phyloP scores from a whole-genome alignment of 2,113 vertebrate species.

The Crotalus helleri region DNA sequence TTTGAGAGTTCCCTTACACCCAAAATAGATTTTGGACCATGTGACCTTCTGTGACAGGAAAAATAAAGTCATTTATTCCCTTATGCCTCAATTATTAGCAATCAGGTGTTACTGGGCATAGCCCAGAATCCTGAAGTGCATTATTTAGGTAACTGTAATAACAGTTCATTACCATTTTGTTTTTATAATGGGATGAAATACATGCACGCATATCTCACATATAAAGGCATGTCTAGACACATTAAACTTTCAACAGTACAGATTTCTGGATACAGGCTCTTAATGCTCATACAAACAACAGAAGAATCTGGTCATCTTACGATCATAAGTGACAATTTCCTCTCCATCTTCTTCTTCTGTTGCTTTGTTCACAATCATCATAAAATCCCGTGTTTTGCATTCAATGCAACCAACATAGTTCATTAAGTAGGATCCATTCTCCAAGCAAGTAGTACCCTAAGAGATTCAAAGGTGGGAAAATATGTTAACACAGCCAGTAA shows the following conservation, averaged over 20 bases:
- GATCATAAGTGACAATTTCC: slow-evolving; percentile 91
- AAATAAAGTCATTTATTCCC: not conserved
- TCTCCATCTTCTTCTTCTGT: slow-evolving; percentile 85
- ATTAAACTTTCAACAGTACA: not conserved
- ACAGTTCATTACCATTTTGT: not conserved
- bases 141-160: not conserved
- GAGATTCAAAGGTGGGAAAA: slow-evolving; percentile 32
- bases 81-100: not conserved
- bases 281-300: not conserved
- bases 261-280: not conserved
- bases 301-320: slow-evolving; percentile 66
- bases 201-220: not conserved
- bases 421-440: slow-evolving; percentile 88
- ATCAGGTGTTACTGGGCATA: not conserved
- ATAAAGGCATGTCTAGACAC: not conserved
- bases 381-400: slow-evolving; percentile 86
- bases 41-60: not conserved
- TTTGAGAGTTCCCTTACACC: not conserved
- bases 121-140: not conserved
- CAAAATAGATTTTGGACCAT: not conserved
- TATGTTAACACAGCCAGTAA: not conserved
- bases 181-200: not conserved
- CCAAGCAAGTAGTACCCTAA: slow-evolving; percentile 88
- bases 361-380: slow-evolving; percentile 82
- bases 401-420: slow-evolving; percentile 85